phyloP scores from a whole-genome alignment of 1,140 invertebrate species.

The Sycophaga agraensis region DNA sequence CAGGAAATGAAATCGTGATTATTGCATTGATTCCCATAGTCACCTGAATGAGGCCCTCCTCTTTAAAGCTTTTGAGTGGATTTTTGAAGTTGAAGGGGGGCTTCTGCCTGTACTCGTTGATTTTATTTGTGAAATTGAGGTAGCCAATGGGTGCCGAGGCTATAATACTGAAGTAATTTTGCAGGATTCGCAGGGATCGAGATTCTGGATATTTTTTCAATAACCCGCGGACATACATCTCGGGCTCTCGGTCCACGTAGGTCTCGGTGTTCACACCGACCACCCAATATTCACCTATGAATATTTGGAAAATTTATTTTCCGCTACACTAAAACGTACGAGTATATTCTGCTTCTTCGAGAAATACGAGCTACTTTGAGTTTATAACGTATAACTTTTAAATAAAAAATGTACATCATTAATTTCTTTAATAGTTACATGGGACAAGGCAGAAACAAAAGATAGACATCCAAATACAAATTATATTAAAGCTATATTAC shows the following conservation, averaged over 20 bases:
- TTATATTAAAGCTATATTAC: no score
- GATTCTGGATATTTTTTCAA: slow-evolving; percentile 64
- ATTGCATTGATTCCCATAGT: no score
- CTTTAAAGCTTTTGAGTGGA: slow-evolving; percentile 64
- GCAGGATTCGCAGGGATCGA: slow-evolving; percentile 63
- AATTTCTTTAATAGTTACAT: no score
- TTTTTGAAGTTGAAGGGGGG: slow-evolving; percentile 86
- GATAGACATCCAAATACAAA: no score
- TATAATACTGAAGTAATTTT: slow-evolving; percentile 73
- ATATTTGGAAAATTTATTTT: slow-evolving; percentile 30
- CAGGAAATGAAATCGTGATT: not conserved
- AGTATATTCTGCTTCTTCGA: no score
- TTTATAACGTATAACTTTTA: no score
- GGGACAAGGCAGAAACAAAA: no score
- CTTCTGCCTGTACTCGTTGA: slow-evolving; percentile 76
- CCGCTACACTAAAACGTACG: no score
- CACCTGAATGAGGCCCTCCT: slow-evolving; percentile 62
- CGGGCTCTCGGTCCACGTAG: slow-evolving; percentile 74
- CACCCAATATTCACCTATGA: slow-evolving; percentile 85
- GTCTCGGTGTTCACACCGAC: slow-evolving; percentile 88
- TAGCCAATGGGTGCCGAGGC: slow-evolving; percentile 71
- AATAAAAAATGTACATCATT: no score
- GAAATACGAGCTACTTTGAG: no score
- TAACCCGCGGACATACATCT: slow-evolving; percentile 74
- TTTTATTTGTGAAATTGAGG: slow-evolving; percentile 72